phyloP scores from a whole-genome alignment of 2,888 invertebrate species.

The Hydriomena furcata region DNA sequence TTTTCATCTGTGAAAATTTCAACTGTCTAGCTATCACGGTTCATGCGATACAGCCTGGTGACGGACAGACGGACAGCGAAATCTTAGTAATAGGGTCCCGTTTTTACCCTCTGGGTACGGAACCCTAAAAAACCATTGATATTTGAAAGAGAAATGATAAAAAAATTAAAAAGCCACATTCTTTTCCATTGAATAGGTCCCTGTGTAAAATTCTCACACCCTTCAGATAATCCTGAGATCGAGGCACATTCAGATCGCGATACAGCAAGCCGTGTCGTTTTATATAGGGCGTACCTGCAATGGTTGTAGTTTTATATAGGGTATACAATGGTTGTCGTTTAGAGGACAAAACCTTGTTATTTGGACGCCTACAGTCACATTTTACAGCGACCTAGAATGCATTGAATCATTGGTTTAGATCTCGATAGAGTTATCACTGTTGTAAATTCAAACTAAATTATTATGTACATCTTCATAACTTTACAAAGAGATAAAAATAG shows the following conservation, averaged over 20 bases:
- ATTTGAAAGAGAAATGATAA: no score
- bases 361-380: conserved; percentile 70
- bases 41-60: no score
- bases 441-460: no score
- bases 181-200: background rate
- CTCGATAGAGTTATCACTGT: background rate
- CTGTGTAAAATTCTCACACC: conserved; percentile 30
- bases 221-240: conserved; percentile 61
- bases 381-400: conserved; percentile 47
- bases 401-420: background rate
- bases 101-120: no score
- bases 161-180: no score
- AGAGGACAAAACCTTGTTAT: conserved; percentile 80
- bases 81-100: no score
- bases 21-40: no score
- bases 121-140: no score
- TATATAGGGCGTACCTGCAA: conserved; percentile 36
- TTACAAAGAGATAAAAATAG: no score
- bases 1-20: no score
- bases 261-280: conserved; percentile 29
- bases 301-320: conserved; percentile 34
- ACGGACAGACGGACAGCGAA: no score
- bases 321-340: conserved; percentile 76
- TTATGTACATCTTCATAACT: no score
- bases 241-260: conserved; percentile 65